Evolutionary conservation across 1,140 invertebrate genomes (phyloP), one percentile per base, ranked within the genome.

Genomic region (Sitophilus oryzae): DNA sequence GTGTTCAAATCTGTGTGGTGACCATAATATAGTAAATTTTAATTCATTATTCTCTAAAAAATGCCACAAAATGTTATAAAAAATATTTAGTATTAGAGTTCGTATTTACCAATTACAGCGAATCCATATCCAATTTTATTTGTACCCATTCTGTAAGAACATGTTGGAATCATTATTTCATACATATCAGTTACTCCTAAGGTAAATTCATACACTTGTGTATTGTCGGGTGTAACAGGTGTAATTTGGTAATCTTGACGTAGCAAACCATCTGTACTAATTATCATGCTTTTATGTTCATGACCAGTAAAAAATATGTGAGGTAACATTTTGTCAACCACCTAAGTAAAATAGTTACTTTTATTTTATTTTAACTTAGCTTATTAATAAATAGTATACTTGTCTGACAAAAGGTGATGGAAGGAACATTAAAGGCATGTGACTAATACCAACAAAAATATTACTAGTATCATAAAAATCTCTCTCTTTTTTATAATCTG

Each of bases 101-200:
- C n/a, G 11, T n/a, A 38, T 42, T 78, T 79, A 94, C 91, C 84
- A 53, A 95, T 77, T 47, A 90, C 74, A 3, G 86, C 87, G 58
- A 83, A 82, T 34, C 90, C 91, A 74, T 86, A 94, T 14, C 91
- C 93, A 70, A 93, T 91, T 55, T 86, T 76, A 8, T 66, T 62
- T 16, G 84, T 86, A 1, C 93, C 93, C 93, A 96, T 96, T 66
- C 93, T 79, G 72, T 97, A 97, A 3, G 91, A 95, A 72, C 89
- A 94, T 0, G 93, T 94, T 2, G 93, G 93, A 49, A 94, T 86
- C 71, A 87, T 81, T 35, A 96, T 81, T 76, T 97, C 93, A 67
- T 89, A 82, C 58, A 86, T 73, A 56, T 76, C 56, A n/a, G 71
- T 72, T 53, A 71, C 65, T 38, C 74, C 71, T 42, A 80, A 66